Evolutionary conservation across 2,888 invertebrate genomes (phyloP).

Genomic region (Parelbella ahira): DNA sequence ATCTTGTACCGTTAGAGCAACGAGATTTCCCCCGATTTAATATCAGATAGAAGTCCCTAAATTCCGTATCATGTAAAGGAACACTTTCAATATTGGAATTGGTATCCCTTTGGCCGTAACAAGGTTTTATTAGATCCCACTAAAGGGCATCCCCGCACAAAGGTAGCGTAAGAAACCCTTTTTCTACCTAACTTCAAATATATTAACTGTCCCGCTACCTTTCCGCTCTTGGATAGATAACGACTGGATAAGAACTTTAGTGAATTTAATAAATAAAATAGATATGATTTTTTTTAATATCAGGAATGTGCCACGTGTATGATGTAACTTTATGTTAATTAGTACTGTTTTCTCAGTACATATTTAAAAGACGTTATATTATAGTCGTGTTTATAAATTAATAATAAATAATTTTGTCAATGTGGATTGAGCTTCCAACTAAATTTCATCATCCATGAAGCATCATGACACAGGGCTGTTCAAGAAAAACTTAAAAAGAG

Average conservation of each 20-base stretch:
- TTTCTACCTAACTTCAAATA: slow-evolving; percentile 80
- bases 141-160: slow-evolving; percentile 79
- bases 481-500: too few relatives aligned
- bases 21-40: slow-evolving; percentile 73
- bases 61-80: slow-evolving; percentile 80
- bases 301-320: too few relatives aligned
- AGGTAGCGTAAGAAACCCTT: slow-evolving; percentile 77
- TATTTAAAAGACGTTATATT: too few relatives aligned
- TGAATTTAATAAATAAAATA: neutral
- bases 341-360: too few relatives aligned
- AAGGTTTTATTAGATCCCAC: slow-evolving; percentile 81
- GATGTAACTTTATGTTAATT: too few relatives aligned
- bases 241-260: slow-evolving; percentile 36
- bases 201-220: slow-evolving; percentile 78
- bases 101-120: slow-evolving; percentile 81
- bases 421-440: too few relatives aligned
- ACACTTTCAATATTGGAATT: slow-evolving; percentile 80
- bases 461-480: too few relatives aligned
- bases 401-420: too few relatives aligned
- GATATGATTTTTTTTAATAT: too few relatives aligned
- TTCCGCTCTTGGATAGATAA: slow-evolving; percentile 35
- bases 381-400: too few relatives aligned
- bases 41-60: slow-evolving; percentile 76
- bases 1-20: slow-evolving; percentile 53
- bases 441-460: too few relatives aligned